Base-by-base conservation (phyloP, 2,888 invertebrate species). In the Acleris sparsana region DNA sequence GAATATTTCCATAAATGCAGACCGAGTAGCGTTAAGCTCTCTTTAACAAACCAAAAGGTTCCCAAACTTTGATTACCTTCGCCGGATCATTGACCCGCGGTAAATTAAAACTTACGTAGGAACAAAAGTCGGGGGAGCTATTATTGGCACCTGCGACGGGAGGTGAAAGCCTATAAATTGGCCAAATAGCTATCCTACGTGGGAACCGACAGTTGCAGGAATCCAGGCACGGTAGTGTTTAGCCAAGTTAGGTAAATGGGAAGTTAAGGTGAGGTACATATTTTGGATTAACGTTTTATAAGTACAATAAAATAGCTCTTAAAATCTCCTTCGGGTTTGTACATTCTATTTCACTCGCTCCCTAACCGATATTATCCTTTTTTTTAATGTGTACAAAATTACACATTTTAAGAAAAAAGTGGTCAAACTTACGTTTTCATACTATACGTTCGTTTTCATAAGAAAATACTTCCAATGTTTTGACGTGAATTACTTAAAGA, bases 81-180 rank as follows among this genome's bases (percentile, higher is more conserved):
- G 16, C 22, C 44, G 39, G 57, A 46, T 61, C 65, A 61, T n/a
- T 62, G 66, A 66, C 66, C 66, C 53, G 51, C 17, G 46, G 56
- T 57, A 66, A 66, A 66, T 66, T 66, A 57, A 66, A 66, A 66
- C 52, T 62, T 43, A 62, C 48, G 66, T 62, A 57, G 48, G 57
- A 53, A 68, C 56, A 68, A 55, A 49, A 62, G 51, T 39, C 49
- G 44, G 51, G 64, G 74, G 76, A 70, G 77, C 83, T 77, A 83
- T 87, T 87, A 86, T 80, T 79, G 82, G 80, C 87, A 87, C 85
- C 86, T 87, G 87, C 68, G 76, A 75, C 53, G 77, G 63, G 63
- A 70, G 75, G 76, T 84, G 83, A 78, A 81, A 75, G 81, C 77
- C 83, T 80, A 85, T 87, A 87, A 86, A 86, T 87, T 79, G 71